These are phyloP conservation scores for Hydrocynus forskahlii DNA, from an alignment of 2,797 vertebrate species.

Conservation along the genomic window DNA sequence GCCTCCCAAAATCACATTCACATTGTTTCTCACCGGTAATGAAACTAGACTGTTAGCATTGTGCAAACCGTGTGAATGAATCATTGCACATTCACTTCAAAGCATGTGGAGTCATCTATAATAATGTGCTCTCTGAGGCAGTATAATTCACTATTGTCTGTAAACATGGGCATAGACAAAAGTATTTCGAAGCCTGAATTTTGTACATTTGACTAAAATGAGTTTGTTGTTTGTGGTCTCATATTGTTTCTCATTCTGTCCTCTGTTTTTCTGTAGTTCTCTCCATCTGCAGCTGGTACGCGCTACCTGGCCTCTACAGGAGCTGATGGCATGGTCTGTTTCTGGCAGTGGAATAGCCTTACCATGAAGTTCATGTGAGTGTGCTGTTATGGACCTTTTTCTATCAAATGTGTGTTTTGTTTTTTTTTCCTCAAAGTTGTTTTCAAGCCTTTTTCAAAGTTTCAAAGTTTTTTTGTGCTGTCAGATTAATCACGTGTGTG, in stretches of 20 bases:
- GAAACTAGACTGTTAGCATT: too few relatives aligned
- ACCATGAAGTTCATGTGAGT: constrained; percentile 94
- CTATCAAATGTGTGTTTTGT: neutral
- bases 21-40: too few relatives aligned
- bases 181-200: too few relatives aligned
- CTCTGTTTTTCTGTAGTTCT: constrained; percentile 81
- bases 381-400: neutral
- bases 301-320: constrained; percentile 96
- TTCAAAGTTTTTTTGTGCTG: neutral
- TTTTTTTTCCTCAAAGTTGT: neutral
- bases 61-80: too few relatives aligned
- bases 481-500: neutral
- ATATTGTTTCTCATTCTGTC: neutral
- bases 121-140: too few relatives aligned
- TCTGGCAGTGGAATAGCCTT: constrained; percentile 95
- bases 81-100: too few relatives aligned
- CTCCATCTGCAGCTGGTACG: constrained; percentile 87
- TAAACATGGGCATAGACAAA: too few relatives aligned
- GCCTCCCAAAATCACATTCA: too few relatives aligned
- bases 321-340: constrained; percentile 97
- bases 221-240: too few relatives aligned
- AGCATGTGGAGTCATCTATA: too few relatives aligned
- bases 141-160: too few relatives aligned
- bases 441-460: too few relatives aligned
- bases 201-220: neutral